These are phyloP conservation scores for Neodiprion virginianus DNA, from an alignment of 1,140 invertebrate species.

Conservation along the genomic window DNA sequence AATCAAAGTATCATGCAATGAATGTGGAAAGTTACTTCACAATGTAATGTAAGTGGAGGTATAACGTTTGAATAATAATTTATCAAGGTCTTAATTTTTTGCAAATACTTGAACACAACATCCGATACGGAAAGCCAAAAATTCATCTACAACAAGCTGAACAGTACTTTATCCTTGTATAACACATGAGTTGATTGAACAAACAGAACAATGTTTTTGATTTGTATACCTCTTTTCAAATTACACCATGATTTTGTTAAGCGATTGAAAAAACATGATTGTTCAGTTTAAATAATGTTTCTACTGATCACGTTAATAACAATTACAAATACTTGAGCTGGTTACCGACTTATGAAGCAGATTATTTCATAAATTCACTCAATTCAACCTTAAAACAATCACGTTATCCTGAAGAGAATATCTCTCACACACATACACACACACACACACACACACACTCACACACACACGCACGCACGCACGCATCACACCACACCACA, in stretches of 20 bases:
- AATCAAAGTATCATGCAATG: constrained; percentile 36
- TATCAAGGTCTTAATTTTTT: no score
- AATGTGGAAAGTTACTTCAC: constrained; percentile 35
- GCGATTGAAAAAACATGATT: background rate
- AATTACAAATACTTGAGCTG: background rate
- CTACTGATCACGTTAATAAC: background rate
- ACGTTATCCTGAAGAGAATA: constrained; percentile 36
- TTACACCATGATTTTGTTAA: background rate
- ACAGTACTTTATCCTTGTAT: no score
- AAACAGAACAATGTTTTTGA: no score
- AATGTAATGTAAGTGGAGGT: constrained; percentile 46
- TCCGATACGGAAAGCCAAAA: no score
- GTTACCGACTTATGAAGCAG: background rate
- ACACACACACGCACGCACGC: constrained; percentile 47
- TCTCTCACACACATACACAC: constrained; percentile 40
- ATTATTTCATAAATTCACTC: background rate
- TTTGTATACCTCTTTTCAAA: background rate
- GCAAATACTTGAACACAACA: no score
- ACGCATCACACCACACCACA: constrained; percentile 58
- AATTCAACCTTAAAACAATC: constrained; percentile 36
- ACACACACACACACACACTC: constrained; percentile 44
- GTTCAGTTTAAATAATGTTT: background rate
- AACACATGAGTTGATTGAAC: no score
- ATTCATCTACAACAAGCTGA: no score
- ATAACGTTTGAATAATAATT: no score